A percentile compares a stretch with the other conserved stretches of the same genome.
Evolutionary conservation across 1,140 invertebrate genomes (phyloP).

Genomic region (Lamellibrachia luymesi): DNA sequence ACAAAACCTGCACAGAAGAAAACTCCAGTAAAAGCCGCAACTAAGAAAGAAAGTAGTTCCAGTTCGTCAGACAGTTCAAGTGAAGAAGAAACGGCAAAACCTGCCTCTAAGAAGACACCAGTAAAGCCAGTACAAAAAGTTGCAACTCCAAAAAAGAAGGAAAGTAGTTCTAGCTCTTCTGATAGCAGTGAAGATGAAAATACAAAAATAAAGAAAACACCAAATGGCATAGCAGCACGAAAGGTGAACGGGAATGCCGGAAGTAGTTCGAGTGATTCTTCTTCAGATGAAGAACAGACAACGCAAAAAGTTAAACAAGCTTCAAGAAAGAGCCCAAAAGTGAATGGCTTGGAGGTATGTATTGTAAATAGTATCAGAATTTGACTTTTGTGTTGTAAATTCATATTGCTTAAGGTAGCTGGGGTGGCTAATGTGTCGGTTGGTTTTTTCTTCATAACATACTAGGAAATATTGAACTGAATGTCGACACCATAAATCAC

Average conservation of each 20-base stretch:
- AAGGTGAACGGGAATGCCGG: neutral
- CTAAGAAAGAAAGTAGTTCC: neutral
- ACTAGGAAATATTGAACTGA: no score
- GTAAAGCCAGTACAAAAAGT: neutral
- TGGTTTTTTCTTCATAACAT: no score
- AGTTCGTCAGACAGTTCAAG: neutral
- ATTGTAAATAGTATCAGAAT: neutral
- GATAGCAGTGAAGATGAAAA: neutral
- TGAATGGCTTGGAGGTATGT: neutral
- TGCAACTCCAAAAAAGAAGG: neutral
- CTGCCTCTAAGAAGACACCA: neutral
- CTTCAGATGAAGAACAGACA: constrained; percentile 30
- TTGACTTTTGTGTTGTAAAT: neutral
- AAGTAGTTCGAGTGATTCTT: constrained; percentile 1
- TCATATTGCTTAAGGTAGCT: no score
- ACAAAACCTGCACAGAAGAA: neutral
- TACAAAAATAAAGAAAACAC: neutral
- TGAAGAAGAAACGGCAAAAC: neutral
- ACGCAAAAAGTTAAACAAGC: constrained; percentile 17
- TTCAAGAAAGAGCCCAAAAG: constrained; percentile 33
- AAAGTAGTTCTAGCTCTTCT: neutral
- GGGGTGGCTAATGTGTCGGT: no score
- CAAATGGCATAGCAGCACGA: neutral
- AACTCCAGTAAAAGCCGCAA: neutral
- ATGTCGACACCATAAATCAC: no score